phyloP scores from a whole-genome alignment of 2,888 invertebrate species.

The Theretra japonica region DNA sequence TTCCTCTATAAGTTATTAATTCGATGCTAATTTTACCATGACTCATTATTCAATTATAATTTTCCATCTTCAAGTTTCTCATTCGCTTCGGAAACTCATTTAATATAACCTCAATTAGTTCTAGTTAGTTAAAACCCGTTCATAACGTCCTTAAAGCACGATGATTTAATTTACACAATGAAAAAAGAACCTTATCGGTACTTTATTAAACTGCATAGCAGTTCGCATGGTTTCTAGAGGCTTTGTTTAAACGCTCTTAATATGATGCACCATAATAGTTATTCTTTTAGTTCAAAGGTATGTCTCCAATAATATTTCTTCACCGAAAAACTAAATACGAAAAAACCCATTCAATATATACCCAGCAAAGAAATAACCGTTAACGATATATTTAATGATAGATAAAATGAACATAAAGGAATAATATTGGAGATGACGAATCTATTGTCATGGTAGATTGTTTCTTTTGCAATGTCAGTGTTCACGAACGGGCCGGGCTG shows the following conservation, averaged over 20 bases:
- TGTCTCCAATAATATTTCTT: slow-evolving; percentile 81
- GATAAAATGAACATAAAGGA: slow-evolving; percentile 50
- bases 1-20: not conserved
- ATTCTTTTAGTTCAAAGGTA: slow-evolving; percentile 47
- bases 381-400: not conserved
- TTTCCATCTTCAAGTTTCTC: slow-evolving; percentile 11
- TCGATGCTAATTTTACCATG: slow-evolving; percentile 15
- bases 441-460: slow-evolving; percentile 85
- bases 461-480: slow-evolving; percentile 82
- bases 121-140: slow-evolving; percentile 48
- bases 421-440: slow-evolving; percentile 80
- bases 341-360: not conserved
- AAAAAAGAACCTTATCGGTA: not conserved
- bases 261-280: slow-evolving; percentile 46
- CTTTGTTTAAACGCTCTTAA: slow-evolving; percentile 26
- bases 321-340: not conserved
- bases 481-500: slow-evolving; percentile 75
- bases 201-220: slow-evolving; percentile 32
- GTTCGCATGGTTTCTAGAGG: slow-evolving; percentile 38
- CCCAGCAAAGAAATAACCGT: not conserved
- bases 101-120: slow-evolving; percentile 61
- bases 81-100: slow-evolving; percentile 15
- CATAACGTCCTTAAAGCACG: slow-evolving; percentile 47
- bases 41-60: slow-evolving; percentile 17
- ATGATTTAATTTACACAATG: slow-evolving; percentile 28